Evolutionary conservation across 2,113 vertebrate species (phyloP), one percentile per base, ranked within the genome.

Genomic region (Coryphaenoides rupestris): DNA sequence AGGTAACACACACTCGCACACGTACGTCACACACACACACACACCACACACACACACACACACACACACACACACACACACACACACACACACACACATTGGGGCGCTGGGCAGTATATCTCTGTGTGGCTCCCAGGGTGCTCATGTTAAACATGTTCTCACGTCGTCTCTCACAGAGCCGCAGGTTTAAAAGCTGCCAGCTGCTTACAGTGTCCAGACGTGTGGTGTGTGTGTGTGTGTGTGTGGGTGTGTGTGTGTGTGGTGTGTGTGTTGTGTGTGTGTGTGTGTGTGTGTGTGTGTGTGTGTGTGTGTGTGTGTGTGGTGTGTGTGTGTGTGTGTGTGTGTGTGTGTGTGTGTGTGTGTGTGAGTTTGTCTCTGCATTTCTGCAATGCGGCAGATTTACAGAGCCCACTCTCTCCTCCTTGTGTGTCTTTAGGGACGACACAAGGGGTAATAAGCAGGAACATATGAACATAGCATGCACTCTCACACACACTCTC

Each of bases 1-100:
- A 92, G 97, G 96, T 99, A 85, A 80, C 10, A 17, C n/a, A 19
- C 23, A 22, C 3, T 13, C 13, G 12, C 62, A 5, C 6, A 40
- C 49, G 55, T 1, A 26, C 21, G 22, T 33, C 1, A 63, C 54
- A 58, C 23, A 47, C 19, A 55, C 33, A 46, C 7, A 5, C 9
- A 66, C 16, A 65, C 21, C 3, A 63, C 54, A 58, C 23, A 47
- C 19, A 55, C 33, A 46, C 7, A 5, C 9, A 66, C 16, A 65
- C 21, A 50, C 24, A 10, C 53, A 58, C 53, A 21, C 19, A 19
- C 26, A 55, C 15, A 22, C 3, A 55, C 58, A 28, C 7, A 21
- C 53, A 55, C 45, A 62, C 57, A 62, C 4, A 60, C n/a, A 68
- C 46, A 66, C n/a, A 53, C 14, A 56, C 21, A 52, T 13, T 56